Evolutionary conservation across 2,888 invertebrate species (phyloP).

Genomic region (Cerastis leucographa): DNA sequence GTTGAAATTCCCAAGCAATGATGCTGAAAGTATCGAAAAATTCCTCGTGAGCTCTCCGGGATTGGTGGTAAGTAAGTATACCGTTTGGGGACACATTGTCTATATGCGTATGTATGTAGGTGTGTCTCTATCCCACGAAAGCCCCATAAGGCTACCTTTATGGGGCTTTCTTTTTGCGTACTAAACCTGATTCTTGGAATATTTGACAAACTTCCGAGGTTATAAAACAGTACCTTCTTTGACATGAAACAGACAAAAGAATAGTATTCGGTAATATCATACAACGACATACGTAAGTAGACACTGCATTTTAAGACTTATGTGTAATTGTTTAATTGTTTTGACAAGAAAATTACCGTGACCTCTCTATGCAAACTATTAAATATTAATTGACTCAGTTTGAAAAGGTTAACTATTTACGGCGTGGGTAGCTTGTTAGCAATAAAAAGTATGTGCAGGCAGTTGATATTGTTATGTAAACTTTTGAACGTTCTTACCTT

Average conservation of each 20-base stretch:
- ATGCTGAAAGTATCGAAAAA: not conserved
- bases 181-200: not conserved
- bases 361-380: slow-evolving; percentile 55
- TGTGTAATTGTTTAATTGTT: slow-evolving; percentile 44
- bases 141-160: too few relatives aligned
- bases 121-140: not conserved
- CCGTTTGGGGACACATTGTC: not conserved
- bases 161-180: too few relatives aligned
- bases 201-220: not conserved
- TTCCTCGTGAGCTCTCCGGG: not conserved
- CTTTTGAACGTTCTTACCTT: slow-evolving; percentile 17
- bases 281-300: not conserved
- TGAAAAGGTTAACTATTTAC: slow-evolving; percentile 64
- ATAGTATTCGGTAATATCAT: slow-evolving; percentile 3
- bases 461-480: slow-evolving; percentile 41
- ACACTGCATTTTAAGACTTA: slow-evolving; percentile 22
- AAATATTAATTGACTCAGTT: slow-evolving; percentile 64
- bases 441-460: slow-evolving; percentile 24
- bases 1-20: not conserved
- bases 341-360: slow-evolving; percentile 68
- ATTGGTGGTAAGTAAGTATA: too few relatives aligned
- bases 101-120: not conserved
- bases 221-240: not conserved
- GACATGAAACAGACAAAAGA: not conserved
- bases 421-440: slow-evolving; percentile 6